Evolutionary conservation across 1,140 invertebrate genomes (phyloP), one percentile per base, ranked within the genome.

Genomic region (Babylonia areolata): DNA sequence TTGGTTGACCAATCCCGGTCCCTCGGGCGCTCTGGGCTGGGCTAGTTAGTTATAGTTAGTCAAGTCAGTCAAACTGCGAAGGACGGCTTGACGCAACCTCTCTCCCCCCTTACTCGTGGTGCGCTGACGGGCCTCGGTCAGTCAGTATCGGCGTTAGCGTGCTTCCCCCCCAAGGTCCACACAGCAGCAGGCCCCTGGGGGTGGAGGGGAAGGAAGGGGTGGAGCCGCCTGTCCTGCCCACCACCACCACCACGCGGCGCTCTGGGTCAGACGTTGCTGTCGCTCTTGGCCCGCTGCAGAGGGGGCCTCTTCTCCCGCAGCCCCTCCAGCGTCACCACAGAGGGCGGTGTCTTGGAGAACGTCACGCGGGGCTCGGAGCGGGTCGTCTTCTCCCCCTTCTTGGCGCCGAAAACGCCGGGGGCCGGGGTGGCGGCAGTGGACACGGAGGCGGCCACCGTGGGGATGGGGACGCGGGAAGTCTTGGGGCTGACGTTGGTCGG

Each of bases 211-310:
- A 23, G 28, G 58, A 64, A 23, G 15, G 58, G 58, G 28, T 64
- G 28, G 15, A 64, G 58, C 58, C 12, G 58, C 35, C 71, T 37
- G 71, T 31, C 71, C 15, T 37, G 11, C 75, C 12, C 35, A 23
- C 20, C 37, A 37, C 75, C 37, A 17, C 33, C n/a, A n/a, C n/a
- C n/a, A n/a, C n/a, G n/a, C n/a, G n/a, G n/a, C n/a, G 17, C 20
- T 40, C 75, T 77, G n/a, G 5, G 69, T 84, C 82, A 84, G 39
- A 84, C 82, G 39, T 84, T 84, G 51, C 82, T 84, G 64, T 84
- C 82, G 23, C 54, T 46, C n/a, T 84, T 73, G 12, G 54, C 64
- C 31, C 64, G 58, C n/a, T 46, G 31, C 23, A 73, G 33, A 11
- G 64, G 64, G 31, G 37, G 71, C 40, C 64, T 84, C 82, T 84